Conservation (phyloP, 2,797 vertebrate genomes). For the Crocidura indochinensis region DNA sequence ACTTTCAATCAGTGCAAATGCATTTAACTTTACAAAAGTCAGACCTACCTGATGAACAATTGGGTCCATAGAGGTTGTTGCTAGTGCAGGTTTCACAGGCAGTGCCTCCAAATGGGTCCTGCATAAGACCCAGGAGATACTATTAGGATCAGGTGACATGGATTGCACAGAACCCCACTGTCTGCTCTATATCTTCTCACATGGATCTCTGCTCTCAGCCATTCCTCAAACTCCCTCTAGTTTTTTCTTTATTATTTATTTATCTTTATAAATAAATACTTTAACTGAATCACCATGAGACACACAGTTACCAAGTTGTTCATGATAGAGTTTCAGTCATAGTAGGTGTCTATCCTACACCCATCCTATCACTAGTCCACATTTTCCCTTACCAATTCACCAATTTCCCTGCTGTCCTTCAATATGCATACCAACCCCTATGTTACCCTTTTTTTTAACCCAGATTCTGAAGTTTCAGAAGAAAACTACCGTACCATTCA, state of each 20-base stretch:
- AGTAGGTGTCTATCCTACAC: no score
- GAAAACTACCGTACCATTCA: neutral
- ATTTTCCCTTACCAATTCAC: no score
- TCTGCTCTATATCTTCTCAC: neutral
- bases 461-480: neutral
- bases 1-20: neutral
- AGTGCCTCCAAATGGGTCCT: conserved; percentile 92
- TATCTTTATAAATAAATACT: no score
- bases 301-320: no score
- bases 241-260: neutral
- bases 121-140: conserved; percentile 56
- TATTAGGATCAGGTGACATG: neutral
- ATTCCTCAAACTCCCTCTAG: neutral
- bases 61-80: conserved; percentile 90
- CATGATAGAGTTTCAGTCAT: no score
- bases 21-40: neutral
- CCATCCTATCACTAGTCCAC: no score
- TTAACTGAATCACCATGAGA: no score
- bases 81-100: conserved; percentile 93
- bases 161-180: no score
- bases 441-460: neutral
- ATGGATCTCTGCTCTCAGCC: neutral
- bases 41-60: conserved; percentile 91
- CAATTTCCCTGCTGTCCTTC: no score
- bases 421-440: neutral